Base-by-base conservation (phyloP, 2,113 vertebrate genomes). In the Stigmatopora argus region DNA sequence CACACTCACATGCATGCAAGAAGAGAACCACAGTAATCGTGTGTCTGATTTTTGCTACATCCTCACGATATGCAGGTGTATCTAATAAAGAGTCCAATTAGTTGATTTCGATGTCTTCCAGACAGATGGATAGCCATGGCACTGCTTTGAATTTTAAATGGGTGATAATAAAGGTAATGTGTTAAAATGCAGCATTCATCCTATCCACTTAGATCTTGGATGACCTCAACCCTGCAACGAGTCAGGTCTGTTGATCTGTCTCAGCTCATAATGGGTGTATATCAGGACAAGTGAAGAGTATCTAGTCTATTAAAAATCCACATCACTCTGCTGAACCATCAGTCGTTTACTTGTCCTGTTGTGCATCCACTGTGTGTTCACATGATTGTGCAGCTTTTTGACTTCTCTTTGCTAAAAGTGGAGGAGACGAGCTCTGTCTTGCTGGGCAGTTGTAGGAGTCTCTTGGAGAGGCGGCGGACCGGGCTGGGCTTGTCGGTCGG, bases 361-460 rank as follows among this genome's bases (percentile, higher is more conserved):
- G 18, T 34, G 23, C 34, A 35, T 34, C 64, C 52, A 44, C 44
- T 21, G 65, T 59, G 69, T 4, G 3, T 83, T 96, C 92, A 98
- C 96, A 98, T 98, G 83, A 98, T 83, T 1, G 92, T 92, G 86
- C 96, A 98, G 87, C 94, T 95, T 86, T 92, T 96, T 84, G 94
- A 93, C 74, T 94, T 96, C 72, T 97, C 93, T 83, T 95, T 96
- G 89, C 92, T 93, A 87, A 96, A 94, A 75, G 94, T 89, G 44
- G 94, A 94, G 72, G 94, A 93, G 84, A 96, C 91, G 75, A 95
- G 90, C 75, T 96, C 94, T 0, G 92, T 91, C 79, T 90, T 93
- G 85, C 93, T 94, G 83, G 95, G 92, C 52, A 96, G 90, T 72
- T 94, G 94, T 57, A 96, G 92, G 45, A 97, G 91, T 66, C 94